Evolutionary conservation across 2,113 vertebrate species (phyloP).

Genomic region (Salminus brasiliensis): DNA sequence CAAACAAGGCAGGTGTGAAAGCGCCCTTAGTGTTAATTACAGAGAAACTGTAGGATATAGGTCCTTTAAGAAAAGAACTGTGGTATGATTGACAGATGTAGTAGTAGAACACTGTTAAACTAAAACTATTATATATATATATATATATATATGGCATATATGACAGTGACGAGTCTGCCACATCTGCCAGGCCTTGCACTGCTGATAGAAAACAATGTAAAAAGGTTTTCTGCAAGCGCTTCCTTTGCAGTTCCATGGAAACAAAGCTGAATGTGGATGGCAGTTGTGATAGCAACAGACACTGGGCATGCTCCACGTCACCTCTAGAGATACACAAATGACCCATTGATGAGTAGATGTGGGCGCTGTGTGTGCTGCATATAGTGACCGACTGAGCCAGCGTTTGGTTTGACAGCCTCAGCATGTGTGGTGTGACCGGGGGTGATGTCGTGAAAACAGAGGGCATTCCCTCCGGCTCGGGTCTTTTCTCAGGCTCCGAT

Average conservation of each 20-base stretch:
- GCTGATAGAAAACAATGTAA: slow-evolving; percentile 6
- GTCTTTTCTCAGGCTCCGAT: slow-evolving; percentile 9
- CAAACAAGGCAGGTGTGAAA: too few species aligned
- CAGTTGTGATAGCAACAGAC: slow-evolving; percentile 14
- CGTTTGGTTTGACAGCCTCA: slow-evolving; percentile 33
- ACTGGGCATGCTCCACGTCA: neutral
- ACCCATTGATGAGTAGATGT: slow-evolving; percentile 30
- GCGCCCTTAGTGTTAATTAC: too few species aligned
- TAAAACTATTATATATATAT: too few species aligned
- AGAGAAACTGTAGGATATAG: too few species aligned
- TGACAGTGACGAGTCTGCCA: too few species aligned
- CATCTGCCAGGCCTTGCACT: neutral
- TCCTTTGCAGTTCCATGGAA: neutral
- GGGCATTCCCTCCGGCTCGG: neutral
- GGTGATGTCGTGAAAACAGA: slow-evolving; percentile 11
- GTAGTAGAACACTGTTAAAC: too few species aligned
- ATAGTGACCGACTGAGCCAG: slow-evolving; percentile 21
- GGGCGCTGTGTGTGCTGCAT: slow-evolving; percentile 15
- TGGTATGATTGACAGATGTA: too few species aligned
- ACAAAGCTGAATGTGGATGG: slow-evolving; percentile 24
- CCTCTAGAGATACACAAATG: slow-evolving; percentile 45
- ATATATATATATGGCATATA: too few species aligned
- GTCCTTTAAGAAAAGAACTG: too few species aligned
- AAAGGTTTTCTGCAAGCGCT: too few species aligned
- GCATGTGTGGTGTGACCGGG: slow-evolving; percentile 1